Conservation (phyloP, 2,797 vertebrate genomes). For the Sebastes variabilis region DNA sequence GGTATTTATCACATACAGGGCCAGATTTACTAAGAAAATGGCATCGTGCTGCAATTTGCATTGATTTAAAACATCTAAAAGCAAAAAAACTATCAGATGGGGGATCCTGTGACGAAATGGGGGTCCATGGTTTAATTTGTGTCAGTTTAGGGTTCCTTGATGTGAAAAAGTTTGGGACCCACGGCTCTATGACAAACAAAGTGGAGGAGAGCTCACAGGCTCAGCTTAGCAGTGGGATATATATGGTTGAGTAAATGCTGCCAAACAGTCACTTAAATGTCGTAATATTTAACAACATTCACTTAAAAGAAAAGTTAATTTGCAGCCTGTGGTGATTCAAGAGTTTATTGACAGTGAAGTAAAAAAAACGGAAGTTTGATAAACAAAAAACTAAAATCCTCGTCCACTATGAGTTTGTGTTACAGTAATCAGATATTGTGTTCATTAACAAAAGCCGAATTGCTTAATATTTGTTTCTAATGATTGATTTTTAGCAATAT, state of each 20-base stretch:
- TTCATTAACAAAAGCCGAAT: background rate
- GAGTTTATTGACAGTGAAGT: background rate
- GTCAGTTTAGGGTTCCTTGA: too few relatives aligned
- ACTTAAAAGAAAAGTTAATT: background rate
- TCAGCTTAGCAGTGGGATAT: background rate
- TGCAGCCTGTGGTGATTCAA: background rate
- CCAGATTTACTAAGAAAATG: background rate
- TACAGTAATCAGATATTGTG: background rate
- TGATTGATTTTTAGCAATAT: background rate
- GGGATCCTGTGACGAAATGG: too few relatives aligned
- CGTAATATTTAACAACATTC: background rate
- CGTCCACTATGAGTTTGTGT: background rate
- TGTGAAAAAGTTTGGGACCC: too few relatives aligned
- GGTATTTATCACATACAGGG: background rate
- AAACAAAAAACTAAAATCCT: background rate
- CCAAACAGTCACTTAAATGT: background rate
- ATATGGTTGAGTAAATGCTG: background rate
- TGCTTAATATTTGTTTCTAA: background rate
- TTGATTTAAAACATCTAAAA: background rate
- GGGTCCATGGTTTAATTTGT: too few relatives aligned
- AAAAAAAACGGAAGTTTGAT: background rate
- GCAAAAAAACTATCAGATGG: too few relatives aligned
- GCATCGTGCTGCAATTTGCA: fast-evolving
- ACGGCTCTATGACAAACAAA: background rate
- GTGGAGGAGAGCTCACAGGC: background rate